Evolutionary conservation across 2,797 vertebrate species (phyloP).

Genomic region (Etheostoma nigrum): DNA sequence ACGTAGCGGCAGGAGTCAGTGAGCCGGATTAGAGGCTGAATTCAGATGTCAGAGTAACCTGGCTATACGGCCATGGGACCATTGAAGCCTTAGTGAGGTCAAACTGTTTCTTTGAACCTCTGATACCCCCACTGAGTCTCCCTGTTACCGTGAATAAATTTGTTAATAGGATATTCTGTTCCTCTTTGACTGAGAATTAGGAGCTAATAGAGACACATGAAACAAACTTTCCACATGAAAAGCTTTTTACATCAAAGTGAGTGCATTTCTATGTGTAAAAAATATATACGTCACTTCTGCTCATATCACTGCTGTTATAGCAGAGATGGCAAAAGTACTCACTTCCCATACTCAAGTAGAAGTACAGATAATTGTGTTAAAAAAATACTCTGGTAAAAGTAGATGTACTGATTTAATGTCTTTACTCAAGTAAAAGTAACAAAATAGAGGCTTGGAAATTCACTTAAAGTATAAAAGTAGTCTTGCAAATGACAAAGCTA

Average conservation of each 20-base stretch:
- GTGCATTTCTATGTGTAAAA: not conserved
- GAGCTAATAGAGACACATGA: conserved; percentile 15
- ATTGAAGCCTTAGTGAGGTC: conserved; percentile 27
- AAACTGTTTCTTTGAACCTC: conserved; percentile 34
- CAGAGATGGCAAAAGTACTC: too few relatives aligned
- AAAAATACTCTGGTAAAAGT: too few relatives aligned
- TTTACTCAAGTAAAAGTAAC: too few relatives aligned
- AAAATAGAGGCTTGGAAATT: too few relatives aligned
- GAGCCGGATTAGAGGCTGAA: conserved; percentile 1
- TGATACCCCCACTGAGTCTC: conserved; percentile 4
- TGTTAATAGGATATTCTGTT: conserved; percentile 24
- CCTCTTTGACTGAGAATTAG: conserved; percentile 9
- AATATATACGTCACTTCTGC: too few relatives aligned
- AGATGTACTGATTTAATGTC: too few relatives aligned
- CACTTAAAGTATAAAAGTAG: too few relatives aligned
- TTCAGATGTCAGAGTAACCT: conserved; percentile 7
- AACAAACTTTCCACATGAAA: not conserved
- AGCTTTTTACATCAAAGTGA: not conserved
- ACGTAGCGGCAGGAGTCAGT: not conserved
- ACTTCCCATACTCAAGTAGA: too few relatives aligned
- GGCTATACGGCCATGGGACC: not conserved
- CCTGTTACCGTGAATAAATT: conserved; percentile 32
- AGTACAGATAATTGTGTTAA: too few relatives aligned
- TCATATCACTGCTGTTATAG: not conserved
- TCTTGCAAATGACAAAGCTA: too few relatives aligned